Base-by-base conservation (phyloP, 1,140 invertebrate genomes). In the Neodiprion fabricii region DNA sequence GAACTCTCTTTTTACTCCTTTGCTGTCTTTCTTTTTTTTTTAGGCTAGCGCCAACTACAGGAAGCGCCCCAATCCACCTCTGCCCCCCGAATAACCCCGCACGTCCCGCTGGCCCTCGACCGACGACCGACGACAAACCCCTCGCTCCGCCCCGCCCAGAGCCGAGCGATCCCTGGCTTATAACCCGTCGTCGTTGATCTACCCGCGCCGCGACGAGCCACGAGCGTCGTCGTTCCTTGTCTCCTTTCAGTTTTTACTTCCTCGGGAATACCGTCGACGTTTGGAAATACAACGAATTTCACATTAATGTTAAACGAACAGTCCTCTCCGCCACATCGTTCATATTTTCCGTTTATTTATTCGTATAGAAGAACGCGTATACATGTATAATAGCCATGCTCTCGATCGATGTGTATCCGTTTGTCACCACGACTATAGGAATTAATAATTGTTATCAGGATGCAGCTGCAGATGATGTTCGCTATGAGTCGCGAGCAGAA, bases 41-140 rank as follows among this genome's bases (percentile, higher is more conserved):
- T 80, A 81, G 80, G 80, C 76, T 76, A 79, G 74, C 73, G 68
- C 75, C 76, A 75, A 79, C 76, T 69, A 81, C 76, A 78, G 74
- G 76, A 75, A 72, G 75, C 76, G 72, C 73, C 76, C 74, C 75
- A 75, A 66, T 71, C 74, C 74, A 66, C 76, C 68, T 69, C 69
- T 48, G 8, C 72, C 70, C 65, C 67, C 40, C 72, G 12, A 9
- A 40, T 40, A 14, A 4, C 70, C n/a, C 48, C n/a, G 28, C 28
- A 12, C 70, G n/a, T 71, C 12, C 28, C 48, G 11, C 53, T 17
- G 14, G 53, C 53, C 53, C 53, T 14, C 53, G 11, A 17, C 53
- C 11, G 11, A 40, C 28, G 28, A 40, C 28, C 28, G 28, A 40
- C 28, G 28, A 40, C 28, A 40, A 40, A 40, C 28, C 28, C 28